phyloP scores from a whole-genome alignment of 2,888 invertebrate species.

The Lordiphosa fenestrarum region DNA sequence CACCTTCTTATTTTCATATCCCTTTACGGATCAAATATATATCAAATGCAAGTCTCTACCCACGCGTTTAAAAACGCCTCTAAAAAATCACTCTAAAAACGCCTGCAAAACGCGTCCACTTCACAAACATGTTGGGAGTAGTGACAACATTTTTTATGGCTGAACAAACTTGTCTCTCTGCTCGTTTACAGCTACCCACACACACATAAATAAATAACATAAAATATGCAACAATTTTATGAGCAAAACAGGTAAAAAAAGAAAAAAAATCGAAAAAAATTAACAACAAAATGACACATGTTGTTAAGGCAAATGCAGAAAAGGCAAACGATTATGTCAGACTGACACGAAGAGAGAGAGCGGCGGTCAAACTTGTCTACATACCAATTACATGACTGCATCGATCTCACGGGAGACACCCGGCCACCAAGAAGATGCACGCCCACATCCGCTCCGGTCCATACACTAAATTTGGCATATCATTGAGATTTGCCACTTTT shows the following conservation, averaged over 20 bases:
- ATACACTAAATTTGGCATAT: conserved; percentile 62
- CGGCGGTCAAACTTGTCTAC: conserved; percentile 62
- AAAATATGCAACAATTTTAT: conserved; percentile 42
- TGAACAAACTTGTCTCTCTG: conserved; percentile 41
- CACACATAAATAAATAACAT: conserved; percentile 13
- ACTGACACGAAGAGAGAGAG: conserved; percentile 5
- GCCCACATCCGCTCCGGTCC: conserved; percentile 30
- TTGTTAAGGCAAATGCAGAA: conserved; percentile 43
- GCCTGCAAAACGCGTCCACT: conserved; percentile 32
- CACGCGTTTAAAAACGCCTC: conserved; percentile 14
- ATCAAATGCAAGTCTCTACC: conserved; percentile 1
- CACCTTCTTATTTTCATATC: no score
- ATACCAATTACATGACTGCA: conserved; percentile 68
- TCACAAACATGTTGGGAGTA: conserved; percentile 19
- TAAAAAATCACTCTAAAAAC: neutral
- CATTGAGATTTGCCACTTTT: conserved; percentile 43
- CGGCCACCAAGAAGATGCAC: conserved; percentile 18
- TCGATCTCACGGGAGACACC: conserved; percentile 13
- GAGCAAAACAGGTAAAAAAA: conserved; percentile 19
- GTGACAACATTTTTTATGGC: conserved; percentile 47
- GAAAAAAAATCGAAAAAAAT: no score
- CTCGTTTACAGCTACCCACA: conserved; percentile 20
- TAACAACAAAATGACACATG: conserved; percentile 33
- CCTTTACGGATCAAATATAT: no score
- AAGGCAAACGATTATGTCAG: conserved; percentile 54